phyloP scores from a whole-genome alignment of 1,140 invertebrate genomes.

The Augochlora pura region DNA sequence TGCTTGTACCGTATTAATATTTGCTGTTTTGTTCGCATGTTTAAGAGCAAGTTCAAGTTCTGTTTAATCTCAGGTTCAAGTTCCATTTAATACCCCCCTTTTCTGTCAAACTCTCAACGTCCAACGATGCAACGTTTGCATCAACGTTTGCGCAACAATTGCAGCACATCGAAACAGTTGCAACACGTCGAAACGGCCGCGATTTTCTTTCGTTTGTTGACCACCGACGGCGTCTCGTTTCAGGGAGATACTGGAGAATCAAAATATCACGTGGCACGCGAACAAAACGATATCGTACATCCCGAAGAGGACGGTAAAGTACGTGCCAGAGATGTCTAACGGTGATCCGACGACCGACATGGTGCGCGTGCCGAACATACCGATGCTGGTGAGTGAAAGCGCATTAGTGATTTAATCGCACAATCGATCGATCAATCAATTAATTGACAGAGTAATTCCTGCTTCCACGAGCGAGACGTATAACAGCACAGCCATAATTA shows the following conservation, averaged over 20 bases:
- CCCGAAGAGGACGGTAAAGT: slow-evolving; percentile 85
- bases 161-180: too few species aligned
- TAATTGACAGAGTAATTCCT: not conserved
- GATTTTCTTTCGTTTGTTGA: too few species aligned
- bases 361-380: slow-evolving; percentile 88
- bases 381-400: slow-evolving; percentile 85
- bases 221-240: slow-evolving; percentile 53
- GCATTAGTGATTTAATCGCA: slow-evolving; percentile 5
- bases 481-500: not conserved
- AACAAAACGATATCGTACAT: slow-evolving; percentile 90
- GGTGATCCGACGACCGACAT: slow-evolving; percentile 84
- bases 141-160: too few species aligned
- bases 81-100: too few species aligned
- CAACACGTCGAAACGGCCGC: too few species aligned
- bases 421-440: not conserved
- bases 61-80: too few species aligned
- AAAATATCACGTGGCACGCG: slow-evolving; percentile 84
- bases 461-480: not conserved
- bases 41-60: too few species aligned
- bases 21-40: too few species aligned
- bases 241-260: slow-evolving; percentile 86
- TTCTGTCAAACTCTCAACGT: too few species aligned
- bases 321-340: slow-evolving; percentile 85
- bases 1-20: too few species aligned
- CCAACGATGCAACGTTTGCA: too few species aligned